These are phyloP conservation scores for Triplophysa rosa DNA, from an alignment of 2,113 vertebrate species.

Conservation along the genomic window DNA sequence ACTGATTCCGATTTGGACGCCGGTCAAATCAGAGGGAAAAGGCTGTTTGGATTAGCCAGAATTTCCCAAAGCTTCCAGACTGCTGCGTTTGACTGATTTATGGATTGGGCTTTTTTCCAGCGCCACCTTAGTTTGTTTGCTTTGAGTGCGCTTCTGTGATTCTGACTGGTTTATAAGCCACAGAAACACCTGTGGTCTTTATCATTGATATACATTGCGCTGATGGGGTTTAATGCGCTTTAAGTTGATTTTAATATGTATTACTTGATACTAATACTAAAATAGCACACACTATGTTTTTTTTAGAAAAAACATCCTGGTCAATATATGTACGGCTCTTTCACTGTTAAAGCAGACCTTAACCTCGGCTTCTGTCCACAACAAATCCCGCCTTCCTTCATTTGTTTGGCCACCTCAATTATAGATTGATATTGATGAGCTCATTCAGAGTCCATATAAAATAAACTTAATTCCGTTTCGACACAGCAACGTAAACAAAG, in stretches of 20 bases:
- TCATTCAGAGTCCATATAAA: too few relatives aligned
- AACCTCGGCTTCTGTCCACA: too few relatives aligned
- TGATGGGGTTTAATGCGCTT: background rate
- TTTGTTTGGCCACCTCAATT: too few relatives aligned
- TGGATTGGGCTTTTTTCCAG: background rate
- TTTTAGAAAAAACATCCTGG: background rate
- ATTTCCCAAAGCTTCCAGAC: background rate
- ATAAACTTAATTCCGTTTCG: too few relatives aligned
- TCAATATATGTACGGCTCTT: background rate
- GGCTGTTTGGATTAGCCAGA: slow-evolving; percentile 16
- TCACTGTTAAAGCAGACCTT: too few relatives aligned
- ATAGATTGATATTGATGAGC: too few relatives aligned
- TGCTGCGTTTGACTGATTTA: background rate
- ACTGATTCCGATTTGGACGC: slow-evolving; percentile 8
- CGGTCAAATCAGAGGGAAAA: slow-evolving; percentile 13
- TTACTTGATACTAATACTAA: too few relatives aligned
- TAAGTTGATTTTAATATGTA: background rate
- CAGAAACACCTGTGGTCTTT: background rate
- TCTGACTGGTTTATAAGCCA: background rate
- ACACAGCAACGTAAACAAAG: too few relatives aligned
- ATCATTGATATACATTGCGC: background rate
- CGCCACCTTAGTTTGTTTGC: background rate
- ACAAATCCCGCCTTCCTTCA: too few relatives aligned
- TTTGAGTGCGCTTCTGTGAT: slow-evolving; percentile 10
- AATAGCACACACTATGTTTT: background rate